phyloP scores from a whole-genome alignment of 2,797 vertebrate genomes.

The Pogonophryne albipinna region DNA sequence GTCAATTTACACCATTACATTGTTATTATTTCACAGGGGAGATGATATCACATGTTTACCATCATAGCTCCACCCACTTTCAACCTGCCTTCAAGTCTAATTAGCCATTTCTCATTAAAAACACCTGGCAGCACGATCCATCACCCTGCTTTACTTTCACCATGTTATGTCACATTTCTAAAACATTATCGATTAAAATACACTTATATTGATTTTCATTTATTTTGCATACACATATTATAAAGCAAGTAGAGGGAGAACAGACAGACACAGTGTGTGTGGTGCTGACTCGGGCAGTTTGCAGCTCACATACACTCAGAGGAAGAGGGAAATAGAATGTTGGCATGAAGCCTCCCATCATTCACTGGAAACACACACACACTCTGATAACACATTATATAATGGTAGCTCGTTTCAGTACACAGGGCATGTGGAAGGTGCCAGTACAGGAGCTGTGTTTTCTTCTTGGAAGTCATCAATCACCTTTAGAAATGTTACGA shows the following conservation, averaged over 20 bases:
- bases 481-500: constrained; percentile 6
- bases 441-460: constrained; percentile 17
- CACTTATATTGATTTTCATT: constrained; percentile 32
- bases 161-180: not conserved
- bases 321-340: constrained; percentile 39
- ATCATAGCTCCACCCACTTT: no score
- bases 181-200: not conserved
- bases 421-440: not conserved
- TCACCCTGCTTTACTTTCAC: no score
- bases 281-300: constrained; percentile 69
- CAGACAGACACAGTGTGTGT: constrained; percentile 36
- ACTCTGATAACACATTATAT: constrained; percentile 47
- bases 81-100: no score
- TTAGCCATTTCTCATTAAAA: no score
- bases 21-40: no score
- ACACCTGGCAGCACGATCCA: no score
- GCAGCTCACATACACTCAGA: constrained; percentile 46
- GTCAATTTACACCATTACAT: no score
- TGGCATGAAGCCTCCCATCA: constrained; percentile 56
- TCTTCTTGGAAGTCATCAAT: constrained; percentile 27
- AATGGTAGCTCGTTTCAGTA: constrained; percentile 52
- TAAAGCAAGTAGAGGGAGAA: constrained; percentile 11
- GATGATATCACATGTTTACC: no score
- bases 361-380: constrained; percentile 32
- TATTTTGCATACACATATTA: not conserved